Percentiles rank a stretch among this genome's conserved stretches.
Conservation (phyloP, 1,140 invertebrate species). For the Dermatophagoides farinae region DNA sequence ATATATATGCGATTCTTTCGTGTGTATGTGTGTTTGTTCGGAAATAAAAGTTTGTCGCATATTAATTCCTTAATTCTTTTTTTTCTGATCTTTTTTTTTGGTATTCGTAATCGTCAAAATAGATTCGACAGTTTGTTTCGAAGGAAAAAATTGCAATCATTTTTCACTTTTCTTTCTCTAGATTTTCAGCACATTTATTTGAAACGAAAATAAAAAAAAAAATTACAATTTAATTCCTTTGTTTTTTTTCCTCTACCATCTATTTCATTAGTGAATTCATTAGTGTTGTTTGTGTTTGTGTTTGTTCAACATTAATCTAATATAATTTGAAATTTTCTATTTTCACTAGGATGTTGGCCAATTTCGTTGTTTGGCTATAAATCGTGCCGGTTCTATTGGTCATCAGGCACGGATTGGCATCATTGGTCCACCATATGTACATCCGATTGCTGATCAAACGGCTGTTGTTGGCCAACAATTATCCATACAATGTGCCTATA, state of each 20-base stretch:
- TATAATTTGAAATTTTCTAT: neutral
- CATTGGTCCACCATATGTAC: constrained; percentile 66
- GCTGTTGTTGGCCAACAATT: constrained; percentile 66
- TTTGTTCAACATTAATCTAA: no score
- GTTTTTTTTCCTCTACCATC: no score
- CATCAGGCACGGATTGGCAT: constrained; percentile 74
- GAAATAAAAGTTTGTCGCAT: no score
- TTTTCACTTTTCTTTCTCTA: neutral
- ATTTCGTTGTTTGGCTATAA: constrained; percentile 6
- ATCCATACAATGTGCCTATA: constrained; percentile 75
- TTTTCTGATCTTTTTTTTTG: neutral
- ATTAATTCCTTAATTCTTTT: neutral
- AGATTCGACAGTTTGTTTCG: neutral
- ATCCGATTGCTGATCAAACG: constrained; percentile 72
- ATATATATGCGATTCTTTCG: no score
- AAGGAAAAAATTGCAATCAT: no score
- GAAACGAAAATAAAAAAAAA: no score
- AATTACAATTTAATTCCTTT: no score
- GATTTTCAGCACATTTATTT: neutral
- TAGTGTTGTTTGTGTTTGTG: no score
- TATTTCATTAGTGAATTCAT: no score
- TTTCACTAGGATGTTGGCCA: neutral
- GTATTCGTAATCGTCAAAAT: neutral
- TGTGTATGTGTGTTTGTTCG: no score
- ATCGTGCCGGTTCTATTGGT: constrained; percentile 38